Conservation (phyloP, 2,888 invertebrate species). For the Dicranocentrus wangi region DNA sequence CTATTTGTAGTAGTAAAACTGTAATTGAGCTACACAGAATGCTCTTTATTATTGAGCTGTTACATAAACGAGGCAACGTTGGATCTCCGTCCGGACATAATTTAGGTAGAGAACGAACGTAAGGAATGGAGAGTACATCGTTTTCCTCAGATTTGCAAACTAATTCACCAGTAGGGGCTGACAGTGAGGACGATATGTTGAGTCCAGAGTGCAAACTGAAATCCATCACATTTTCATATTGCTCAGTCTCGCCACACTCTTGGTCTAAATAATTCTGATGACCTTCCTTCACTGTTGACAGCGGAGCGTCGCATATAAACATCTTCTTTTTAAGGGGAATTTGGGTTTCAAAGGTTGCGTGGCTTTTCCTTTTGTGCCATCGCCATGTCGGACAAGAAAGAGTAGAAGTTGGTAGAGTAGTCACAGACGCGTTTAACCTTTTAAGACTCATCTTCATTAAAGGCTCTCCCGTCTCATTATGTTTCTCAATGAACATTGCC, state of each 20-base stretch:
- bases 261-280: too few species aligned
- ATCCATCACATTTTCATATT: too few species aligned
- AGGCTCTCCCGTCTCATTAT: too few species aligned
- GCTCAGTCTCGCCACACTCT: too few species aligned
- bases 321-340: not conserved
- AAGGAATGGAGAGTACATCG: slow-evolving; percentile 7
- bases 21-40: not conserved
- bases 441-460: not conserved
- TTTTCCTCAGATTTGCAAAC: not conserved
- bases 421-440: too few species aligned
- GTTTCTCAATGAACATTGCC: too few species aligned
- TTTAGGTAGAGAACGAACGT: slow-evolving; percentile 31
- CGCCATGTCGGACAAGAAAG: too few species aligned
- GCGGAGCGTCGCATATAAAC: not conserved
- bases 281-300: not conserved
- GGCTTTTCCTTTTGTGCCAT: too few species aligned
- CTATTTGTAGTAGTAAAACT: not conserved
- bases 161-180: slow-evolving; percentile 23
- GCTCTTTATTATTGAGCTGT: not conserved
- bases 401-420: too few species aligned
- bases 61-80: slow-evolving; percentile 45
- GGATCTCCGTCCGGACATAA: slow-evolving; percentile 26
- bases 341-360: too few species aligned
- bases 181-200: not conserved
- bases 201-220: not conserved